These are phyloP conservation scores for Sus scrofa DNA, from an alignment of 2,113 vertebrate species.

Conservation along the genomic window T2T-Sscrofa CM000829.6:71543001-71543500, in stretches of 20 bases:
- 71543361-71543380: not conserved
- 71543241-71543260: not conserved
- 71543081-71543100: not conserved
- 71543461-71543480: not conserved
- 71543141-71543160: not conserved
- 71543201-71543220: not conserved
- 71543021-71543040: too few relatives aligned
- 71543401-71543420: not conserved
- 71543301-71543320: too few relatives aligned
- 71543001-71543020: too few relatives aligned
- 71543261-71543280: not conserved
- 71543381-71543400: not conserved
- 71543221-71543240: not conserved
- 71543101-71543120: not conserved
- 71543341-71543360: not conserved
- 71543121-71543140: not conserved
- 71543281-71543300: too few relatives aligned
- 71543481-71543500: not conserved
- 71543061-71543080: not conserved
- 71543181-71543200: not conserved
- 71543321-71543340: not conserved
- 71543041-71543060: too few relatives aligned
- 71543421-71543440: not conserved
- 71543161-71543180: rapidly evolving
- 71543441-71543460: not conserved